Base-by-base conservation (phyloP, 1,140 invertebrate genomes). In the Conopomorpha cramerella region DNA sequence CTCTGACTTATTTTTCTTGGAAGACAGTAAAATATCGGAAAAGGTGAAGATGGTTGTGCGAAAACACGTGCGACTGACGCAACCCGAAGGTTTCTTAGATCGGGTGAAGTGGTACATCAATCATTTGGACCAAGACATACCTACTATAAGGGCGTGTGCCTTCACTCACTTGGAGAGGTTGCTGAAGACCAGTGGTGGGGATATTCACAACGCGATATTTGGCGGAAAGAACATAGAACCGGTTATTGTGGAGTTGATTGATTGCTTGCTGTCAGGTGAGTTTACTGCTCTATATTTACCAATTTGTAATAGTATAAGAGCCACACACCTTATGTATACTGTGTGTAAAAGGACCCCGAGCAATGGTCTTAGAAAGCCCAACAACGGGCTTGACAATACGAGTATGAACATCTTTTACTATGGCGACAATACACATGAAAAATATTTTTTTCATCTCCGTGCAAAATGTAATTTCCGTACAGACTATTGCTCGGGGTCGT, bases 1-100 rank as follows among this genome's bases (percentile, higher is more conserved):
- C 34, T 73, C 85, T 8, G 92, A 95, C 60, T 71, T 96, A 2
- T 94, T 93, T 70, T 95, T 95, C 49, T 68, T 95, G 18, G 84
- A 90, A 29, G 84, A 91, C 43, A 72, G 85, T 8, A 82, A 86
- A 29, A 81, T 92, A 17, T 81, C 87, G 0, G 49, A 65, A 3
- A 80, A 82, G 35, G 84, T 93, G n/a, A 82, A 84, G 26, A 60
- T 76, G 13, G 78, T 82, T 37, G 82, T 91, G 10, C 79, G 79
- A 35, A 76, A 78, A 27, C 80, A 87, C 42, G 79, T 86, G 2
- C 64, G 76, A 12, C 70, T 70, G 46, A 60, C 76, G 16, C 67
- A 82, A 36, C 67, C 81, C 19, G 59, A 78, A 7, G 59, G 49
- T 36, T 81, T 91, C 46, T 58, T 82, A 49, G 82, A 86, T 11